Conservation (phyloP, 1,140 invertebrate genomes). For the Diplogasteroides magnus region DNA sequence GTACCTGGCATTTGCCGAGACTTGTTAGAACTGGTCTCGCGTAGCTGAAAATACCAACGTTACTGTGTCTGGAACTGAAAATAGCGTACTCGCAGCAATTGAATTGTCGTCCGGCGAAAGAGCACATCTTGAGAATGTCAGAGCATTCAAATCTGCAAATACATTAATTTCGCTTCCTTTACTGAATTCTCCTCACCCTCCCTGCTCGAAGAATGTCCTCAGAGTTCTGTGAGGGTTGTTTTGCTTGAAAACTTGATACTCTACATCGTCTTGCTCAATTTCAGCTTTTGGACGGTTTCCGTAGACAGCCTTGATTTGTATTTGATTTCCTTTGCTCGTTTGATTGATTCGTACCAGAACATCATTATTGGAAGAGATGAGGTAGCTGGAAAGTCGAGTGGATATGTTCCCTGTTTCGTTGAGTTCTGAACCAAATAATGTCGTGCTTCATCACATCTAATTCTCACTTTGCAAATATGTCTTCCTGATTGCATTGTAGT, state of each 20-base stretch:
- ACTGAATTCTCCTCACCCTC: neutral
- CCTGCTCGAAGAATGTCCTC: conserved; percentile 5
- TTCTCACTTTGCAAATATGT: conserved; percentile 8
- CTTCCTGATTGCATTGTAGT: conserved; percentile 15
- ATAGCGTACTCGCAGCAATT: conserved; percentile 14
- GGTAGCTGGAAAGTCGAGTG: conserved; percentile 10
- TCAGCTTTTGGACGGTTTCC: neutral
- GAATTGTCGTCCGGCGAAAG: conserved; percentile 18
- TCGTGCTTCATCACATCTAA: neutral
- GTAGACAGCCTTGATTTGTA: neutral
- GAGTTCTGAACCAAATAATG: neutral
- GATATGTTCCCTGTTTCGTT: conserved; percentile 17
- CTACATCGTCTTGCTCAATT: neutral
- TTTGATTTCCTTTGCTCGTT: neutral
- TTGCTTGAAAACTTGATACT: neutral
- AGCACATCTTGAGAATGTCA: conserved; percentile 19
- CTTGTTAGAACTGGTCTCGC: conserved; percentile 10
- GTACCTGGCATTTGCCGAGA: conserved; percentile 14
- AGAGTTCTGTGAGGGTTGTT: conserved; percentile 6
- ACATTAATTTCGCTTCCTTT: too few species aligned
- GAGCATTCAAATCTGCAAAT: conserved; percentile 22
- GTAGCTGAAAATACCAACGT: neutral
- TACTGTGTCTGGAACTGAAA: neutral
- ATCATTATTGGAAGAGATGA: conserved; percentile 16
- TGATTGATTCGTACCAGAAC: conserved; percentile 6